Base-by-base conservation (phyloP, 2,113 vertebrate genomes). In the Ictidomys tridecemlineatus region DNA sequence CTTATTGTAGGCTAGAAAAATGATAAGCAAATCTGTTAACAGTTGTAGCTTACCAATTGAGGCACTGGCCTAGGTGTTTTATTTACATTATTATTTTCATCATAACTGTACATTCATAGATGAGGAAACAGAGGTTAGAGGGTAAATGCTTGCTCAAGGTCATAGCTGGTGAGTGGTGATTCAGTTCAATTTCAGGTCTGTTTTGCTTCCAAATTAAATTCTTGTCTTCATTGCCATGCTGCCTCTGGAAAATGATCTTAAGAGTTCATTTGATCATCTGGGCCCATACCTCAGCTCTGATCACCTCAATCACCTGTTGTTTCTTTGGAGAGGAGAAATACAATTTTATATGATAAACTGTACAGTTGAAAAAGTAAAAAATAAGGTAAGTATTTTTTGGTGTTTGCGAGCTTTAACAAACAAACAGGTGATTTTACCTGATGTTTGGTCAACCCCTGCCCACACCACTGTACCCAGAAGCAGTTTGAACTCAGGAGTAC, bases 261-360 rank as follows among this genome's bases (percentile, higher is more conserved):
- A 80, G 74, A 53, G 48, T 58, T 70, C 28, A 48, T 82, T 56
- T 93, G 84, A 83, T 51, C 34, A 42, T 72, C 30, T 37, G 5
- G 11, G 18, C 14, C 48, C 6, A 3, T 34, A 30, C 74, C 34
- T 90, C 45, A 87, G 72, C 34, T 79, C 67, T 86, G 30, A 72
- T 67, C 39, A 80, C 72, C n/a, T 53, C 77, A 34, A 86, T 85
- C 10, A 65, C 20, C 3, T 39, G 5, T 67, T 51, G 63, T 28
- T 88, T 76, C 39, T 87, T 89, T 95, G 72, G 34, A 53, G 95
- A 95, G 73, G 79, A 61, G 53, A 85, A 89, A 42, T 73, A 22
- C 16, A 2, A 1, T 67, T 85, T 97, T 91, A 82, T 14, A 10
- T 93, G 56, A 34, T 77, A 88, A 89, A 76, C 2, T 61, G 86